Percentiles rank a stretch among this genome's conserved stretches.
These are phyloP conservation scores for Homarus americanus DNA, from an alignment of 1,140 invertebrate genomes.

Conservation along the genomic window DNA sequence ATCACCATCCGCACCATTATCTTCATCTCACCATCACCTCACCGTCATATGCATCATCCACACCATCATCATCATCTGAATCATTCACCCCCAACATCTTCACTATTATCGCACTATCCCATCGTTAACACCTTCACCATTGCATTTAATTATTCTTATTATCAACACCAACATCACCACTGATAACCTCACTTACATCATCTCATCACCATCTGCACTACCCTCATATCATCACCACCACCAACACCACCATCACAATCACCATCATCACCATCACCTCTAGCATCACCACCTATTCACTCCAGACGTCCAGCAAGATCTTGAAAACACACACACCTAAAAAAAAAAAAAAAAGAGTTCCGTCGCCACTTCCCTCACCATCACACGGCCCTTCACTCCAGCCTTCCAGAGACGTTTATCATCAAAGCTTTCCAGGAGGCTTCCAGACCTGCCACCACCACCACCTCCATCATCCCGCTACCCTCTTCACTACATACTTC, in stretches of 20 bases:
- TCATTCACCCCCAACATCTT: too few relatives aligned
- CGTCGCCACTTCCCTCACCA: neutral
- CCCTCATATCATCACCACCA: slow-evolving; percentile 17
- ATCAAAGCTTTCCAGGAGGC: neutral
- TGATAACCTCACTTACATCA: neutral
- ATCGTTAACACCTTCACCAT: too few relatives aligned
- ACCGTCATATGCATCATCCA: too few relatives aligned
- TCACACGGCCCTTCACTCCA: neutral
- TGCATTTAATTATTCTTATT: too few relatives aligned
- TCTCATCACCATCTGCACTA: too few relatives aligned
- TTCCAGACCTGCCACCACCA: neutral
- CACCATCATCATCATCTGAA: slow-evolving; percentile 23
- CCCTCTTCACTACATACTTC: neutral
- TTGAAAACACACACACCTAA: neutral
- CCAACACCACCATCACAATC: slow-evolving; percentile 4
- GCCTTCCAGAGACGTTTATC: neutral
- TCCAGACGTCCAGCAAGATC: neutral
- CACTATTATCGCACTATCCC: too few relatives aligned
- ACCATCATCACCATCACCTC: too few relatives aligned
- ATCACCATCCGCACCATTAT: neutral
- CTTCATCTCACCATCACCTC: neutral
- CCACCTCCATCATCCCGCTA: neutral
- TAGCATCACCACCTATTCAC: neutral
- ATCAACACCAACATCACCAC: neutral
- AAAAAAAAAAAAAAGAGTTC: neutral